A percentile compares a stretch with the other conserved stretches of the same genome.
phyloP scores from a whole-genome alignment of 2,797 vertebrate genomes.

The Pangasius macronema region DNA sequence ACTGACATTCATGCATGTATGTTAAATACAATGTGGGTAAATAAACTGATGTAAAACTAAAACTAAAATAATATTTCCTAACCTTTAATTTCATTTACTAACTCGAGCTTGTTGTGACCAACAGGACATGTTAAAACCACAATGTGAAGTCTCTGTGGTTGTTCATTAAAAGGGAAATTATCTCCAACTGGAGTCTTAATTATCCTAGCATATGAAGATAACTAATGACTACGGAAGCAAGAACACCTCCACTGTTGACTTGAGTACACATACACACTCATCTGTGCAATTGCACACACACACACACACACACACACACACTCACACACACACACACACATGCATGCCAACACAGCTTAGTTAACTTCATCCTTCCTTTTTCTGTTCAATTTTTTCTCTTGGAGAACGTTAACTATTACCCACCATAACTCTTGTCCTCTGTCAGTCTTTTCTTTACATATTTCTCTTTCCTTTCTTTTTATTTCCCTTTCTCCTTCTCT shows the following conservation, averaged over 20 bases:
- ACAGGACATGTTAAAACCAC: constrained; percentile 33
- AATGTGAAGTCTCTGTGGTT: constrained; percentile 40
- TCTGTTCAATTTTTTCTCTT: neutral
- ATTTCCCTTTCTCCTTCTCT: constrained; percentile 32
- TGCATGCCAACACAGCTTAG: neutral
- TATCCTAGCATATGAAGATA: constrained; percentile 44
- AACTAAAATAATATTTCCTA: neutral
- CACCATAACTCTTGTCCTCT: constrained; percentile 1
- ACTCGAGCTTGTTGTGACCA: constrained; percentile 22
- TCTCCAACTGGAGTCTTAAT: constrained; percentile 48
- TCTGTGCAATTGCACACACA: neutral
- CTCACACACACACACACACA: constrained; percentile 7
- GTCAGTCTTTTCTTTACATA: constrained; percentile 33
- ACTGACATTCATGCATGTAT: neutral
- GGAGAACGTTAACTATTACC: neutral
- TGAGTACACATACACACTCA: constrained; percentile 12
- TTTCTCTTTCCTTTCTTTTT: neutral
- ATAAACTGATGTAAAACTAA: neutral
- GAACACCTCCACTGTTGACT: constrained; percentile 42
- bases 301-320: neutral
- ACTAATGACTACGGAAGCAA: constrained; percentile 46
- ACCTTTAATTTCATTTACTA: neutral
- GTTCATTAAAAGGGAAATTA: constrained; percentile 49
- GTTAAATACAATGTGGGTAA: constrained; percentile 9
- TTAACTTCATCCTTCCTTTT: constrained; percentile 12